Percentiles rank a stretch among this genome's conserved stretches.
Evolutionary conservation across 2,888 invertebrate species (phyloP).

Genomic region (Eupithecia dodoneata): DNA sequence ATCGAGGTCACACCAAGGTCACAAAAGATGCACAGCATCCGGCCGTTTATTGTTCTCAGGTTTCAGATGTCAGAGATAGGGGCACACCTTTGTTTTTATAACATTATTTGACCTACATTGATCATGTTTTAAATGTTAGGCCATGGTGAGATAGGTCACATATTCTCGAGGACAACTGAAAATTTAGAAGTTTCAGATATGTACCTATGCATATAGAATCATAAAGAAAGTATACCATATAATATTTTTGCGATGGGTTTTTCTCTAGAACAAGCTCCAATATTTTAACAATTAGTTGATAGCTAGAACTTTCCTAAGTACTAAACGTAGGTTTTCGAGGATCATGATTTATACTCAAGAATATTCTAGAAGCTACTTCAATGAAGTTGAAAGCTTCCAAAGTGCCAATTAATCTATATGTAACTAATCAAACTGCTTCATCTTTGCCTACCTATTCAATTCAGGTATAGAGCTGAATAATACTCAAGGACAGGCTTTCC

Average conservation of each 20-base stretch:
- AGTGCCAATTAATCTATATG: neutral
- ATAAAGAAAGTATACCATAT: neutral
- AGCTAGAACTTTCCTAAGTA: too few species aligned
- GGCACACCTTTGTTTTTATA: constrained; percentile 58
- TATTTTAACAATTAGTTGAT: neutral
- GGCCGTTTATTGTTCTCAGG: constrained; percentile 64
- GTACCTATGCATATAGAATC: neutral
- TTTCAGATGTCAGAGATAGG: constrained; percentile 60
- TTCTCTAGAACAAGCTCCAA: neutral
- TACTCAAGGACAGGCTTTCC: neutral
- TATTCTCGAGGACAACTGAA: neutral
- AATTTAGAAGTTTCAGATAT: neutral
- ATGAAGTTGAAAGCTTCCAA: neutral
- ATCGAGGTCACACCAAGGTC: constrained; percentile 53
- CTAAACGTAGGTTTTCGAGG: too few species aligned
- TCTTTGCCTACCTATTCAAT: neutral
- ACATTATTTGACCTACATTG: constrained; percentile 33
- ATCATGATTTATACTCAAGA: too few species aligned
- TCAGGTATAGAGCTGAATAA: neutral
- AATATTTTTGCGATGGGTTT: neutral
- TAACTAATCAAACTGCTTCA: neutral
- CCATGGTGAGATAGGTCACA: neutral
- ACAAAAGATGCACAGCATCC: constrained; percentile 65
- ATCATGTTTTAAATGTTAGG: neutral
- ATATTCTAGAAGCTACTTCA: too few species aligned